A percentile compares a stretch with the other conserved stretches of the same genome.
These are phyloP conservation scores for Macropodus opercularis DNA, from an alignment of 2,797 vertebrate genomes.

Conservation along the genomic window DNA sequence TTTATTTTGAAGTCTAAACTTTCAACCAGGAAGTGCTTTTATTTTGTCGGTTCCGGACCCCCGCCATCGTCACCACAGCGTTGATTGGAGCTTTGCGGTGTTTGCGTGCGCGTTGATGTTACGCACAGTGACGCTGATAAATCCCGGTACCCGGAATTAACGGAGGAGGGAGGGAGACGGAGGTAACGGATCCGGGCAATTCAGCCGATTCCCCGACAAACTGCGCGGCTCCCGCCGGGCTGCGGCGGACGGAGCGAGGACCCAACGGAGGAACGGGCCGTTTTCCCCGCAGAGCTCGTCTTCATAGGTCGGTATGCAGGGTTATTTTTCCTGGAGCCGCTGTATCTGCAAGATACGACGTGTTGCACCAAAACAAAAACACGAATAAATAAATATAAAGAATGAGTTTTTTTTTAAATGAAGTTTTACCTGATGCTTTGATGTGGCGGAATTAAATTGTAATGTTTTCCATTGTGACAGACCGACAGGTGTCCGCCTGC, in stretches of 20 bases:
- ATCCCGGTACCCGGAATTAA: slow-evolving; percentile 45
- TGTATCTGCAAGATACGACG: neutral
- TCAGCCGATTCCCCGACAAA: neutral
- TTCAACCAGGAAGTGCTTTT: slow-evolving; percentile 14
- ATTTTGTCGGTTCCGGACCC: slow-evolving; percentile 7
- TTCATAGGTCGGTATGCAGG: slow-evolving; percentile 44
- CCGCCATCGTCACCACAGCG: neutral
- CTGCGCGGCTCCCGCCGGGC: neutral
- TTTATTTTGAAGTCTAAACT: slow-evolving; percentile 31
- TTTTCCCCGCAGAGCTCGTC: neutral
- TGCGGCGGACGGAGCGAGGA: slow-evolving; percentile 2
- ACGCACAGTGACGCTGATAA: slow-evolving; percentile 60
- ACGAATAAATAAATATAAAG: neutral
- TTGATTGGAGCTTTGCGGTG: slow-evolving; percentile 1
- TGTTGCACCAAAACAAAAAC: slow-evolving; percentile 12
- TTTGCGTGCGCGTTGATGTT: slow-evolving; percentile 22
- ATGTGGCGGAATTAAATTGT: too few species aligned
- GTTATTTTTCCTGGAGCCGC: neutral
- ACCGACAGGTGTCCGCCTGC: slow-evolving; percentile 9
- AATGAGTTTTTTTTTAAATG: too few species aligned
- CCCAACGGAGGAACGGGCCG: neutral
- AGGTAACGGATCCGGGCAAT: slow-evolving; percentile 20
- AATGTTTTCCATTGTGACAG: neutral
- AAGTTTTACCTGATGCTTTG: too few species aligned
- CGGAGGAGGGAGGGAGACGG: neutral